A percentile compares a stretch with the other conserved stretches of the same genome.
These are phyloP conservation scores for Ctenopoma multispine DNA, from an alignment of 2,797 vertebrate genomes.

Conservation along the genomic window DNA sequence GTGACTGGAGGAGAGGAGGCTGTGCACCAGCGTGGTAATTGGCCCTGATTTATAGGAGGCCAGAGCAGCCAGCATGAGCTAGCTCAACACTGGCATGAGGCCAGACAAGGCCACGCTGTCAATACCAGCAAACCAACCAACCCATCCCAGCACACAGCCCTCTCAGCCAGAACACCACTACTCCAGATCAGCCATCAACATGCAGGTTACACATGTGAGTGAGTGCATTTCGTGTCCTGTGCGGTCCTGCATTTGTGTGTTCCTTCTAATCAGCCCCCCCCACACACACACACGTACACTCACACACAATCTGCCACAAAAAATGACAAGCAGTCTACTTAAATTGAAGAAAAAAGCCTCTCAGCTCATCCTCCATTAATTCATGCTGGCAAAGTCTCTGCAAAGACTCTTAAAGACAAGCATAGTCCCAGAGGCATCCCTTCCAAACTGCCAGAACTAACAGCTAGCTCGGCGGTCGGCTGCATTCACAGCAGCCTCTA, in stretches of 20 bases:
- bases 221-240: constrained; percentile 17
- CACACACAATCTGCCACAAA: constrained; percentile 45
- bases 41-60: constrained; percentile 82
- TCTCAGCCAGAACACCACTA: constrained; percentile 42
- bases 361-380: constrained; percentile 76
- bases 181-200: constrained; percentile 45
- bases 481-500: constrained; percentile 64
- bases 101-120: constrained; percentile 74
- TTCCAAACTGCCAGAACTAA: constrained; percentile 77
- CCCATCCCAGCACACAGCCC: constrained; percentile 44
- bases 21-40: constrained; percentile 75
- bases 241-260: constrained; percentile 16
- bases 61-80: constrained; percentile 66
- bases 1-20: constrained; percentile 65
- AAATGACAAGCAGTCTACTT: constrained; percentile 71
- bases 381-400: constrained; percentile 78
- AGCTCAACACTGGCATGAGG: constrained; percentile 67
- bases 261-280: constrained; percentile 14
- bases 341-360: constrained; percentile 68
- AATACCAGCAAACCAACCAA: constrained; percentile 70
- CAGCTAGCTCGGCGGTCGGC: constrained; percentile 70
- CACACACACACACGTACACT: constrained; percentile 29
- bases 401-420: constrained; percentile 81
- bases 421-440: constrained; percentile 72
- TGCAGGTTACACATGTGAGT: constrained; percentile 8